Percentiles rank a stretch among this genome's conserved stretches.
Evolutionary conservation across 2,113 vertebrate genomes (phyloP).

Genomic region (Actenoides hombroni): DNA sequence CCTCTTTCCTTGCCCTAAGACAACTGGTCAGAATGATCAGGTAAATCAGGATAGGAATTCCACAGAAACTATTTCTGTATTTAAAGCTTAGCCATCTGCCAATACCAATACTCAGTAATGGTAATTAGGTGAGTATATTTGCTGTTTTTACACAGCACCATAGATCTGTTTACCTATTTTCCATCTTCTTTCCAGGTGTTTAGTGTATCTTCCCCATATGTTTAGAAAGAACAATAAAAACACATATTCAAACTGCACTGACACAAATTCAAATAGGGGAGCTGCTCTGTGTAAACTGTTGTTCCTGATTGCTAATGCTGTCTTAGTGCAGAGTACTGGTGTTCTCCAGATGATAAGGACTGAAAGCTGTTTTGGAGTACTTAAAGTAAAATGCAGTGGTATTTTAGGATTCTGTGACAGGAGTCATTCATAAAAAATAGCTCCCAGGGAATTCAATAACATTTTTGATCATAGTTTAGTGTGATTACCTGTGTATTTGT

Average conservation of each 20-base stretch:
- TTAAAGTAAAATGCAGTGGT: not conserved
- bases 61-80: constrained; percentile 11
- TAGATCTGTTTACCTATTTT: not conserved
- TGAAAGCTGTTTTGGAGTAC: constrained; percentile 12
- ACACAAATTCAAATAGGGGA: not conserved
- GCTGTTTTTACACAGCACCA: not conserved
- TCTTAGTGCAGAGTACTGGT: not conserved
- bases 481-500: not conserved
- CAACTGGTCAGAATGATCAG: constrained; percentile 8
- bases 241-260: constrained; percentile 10
- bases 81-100: constrained; percentile 45
- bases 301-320: not conserved
- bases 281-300: not conserved
- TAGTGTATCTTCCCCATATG: not conserved
- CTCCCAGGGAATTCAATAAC: not conserved
- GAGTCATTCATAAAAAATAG: not conserved
- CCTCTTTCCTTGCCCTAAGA: not conserved
- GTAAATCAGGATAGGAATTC: constrained; percentile 40
- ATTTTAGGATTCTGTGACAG: not conserved
- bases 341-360: not conserved
- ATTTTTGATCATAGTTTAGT: not conserved
- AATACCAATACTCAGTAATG: not conserved
- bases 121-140: constrained; percentile 18
- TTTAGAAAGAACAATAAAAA: not conserved
- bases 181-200: constrained; percentile 9